Evolutionary conservation across 2,888 invertebrate genomes (phyloP).

Genomic region (Monopis laevigella): DNA sequence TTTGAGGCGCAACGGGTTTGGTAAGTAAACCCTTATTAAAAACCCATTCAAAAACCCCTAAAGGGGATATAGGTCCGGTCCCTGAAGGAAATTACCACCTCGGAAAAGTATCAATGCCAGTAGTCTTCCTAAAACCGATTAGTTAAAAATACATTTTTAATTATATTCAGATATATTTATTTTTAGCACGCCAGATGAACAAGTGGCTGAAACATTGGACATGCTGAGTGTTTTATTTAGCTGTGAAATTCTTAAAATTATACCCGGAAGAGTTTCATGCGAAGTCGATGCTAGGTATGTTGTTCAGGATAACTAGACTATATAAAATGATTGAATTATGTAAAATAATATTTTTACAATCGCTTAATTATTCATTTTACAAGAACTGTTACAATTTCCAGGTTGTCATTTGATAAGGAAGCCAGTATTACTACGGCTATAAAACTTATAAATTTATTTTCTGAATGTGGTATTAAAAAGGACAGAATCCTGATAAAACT

Average conservation of each 20-base stretch:
- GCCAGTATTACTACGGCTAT: conserved; percentile 91
- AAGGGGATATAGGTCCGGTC: no score
- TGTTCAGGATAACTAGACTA: background rate
- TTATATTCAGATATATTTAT: no score
- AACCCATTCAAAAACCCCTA: no score
- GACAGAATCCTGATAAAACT: conserved; percentile 96
- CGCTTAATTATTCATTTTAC: background rate
- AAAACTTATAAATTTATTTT: conserved; percentile 88
- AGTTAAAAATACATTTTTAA: no score
- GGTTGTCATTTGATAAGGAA: conserved; percentile 94
- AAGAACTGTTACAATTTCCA: conserved; percentile 33
- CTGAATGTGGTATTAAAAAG: conserved; percentile 88
- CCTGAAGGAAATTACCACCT: no score
- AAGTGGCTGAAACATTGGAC: conserved; percentile 87
- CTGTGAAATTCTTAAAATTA: conserved; percentile 94
- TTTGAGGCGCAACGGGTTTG: no score
- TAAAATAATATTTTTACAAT: background rate
- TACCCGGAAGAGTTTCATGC: conserved; percentile 96
- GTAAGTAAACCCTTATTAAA: no score
- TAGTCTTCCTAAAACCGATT: no score
- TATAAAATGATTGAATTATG: background rate
- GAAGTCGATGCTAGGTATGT: conserved; percentile 92
- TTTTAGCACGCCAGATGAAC: conserved; percentile 74
- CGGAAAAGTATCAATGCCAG: no score
- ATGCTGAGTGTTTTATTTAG: conserved; percentile 96